phyloP scores from a whole-genome alignment of 2,888 invertebrate genomes.

The Eupithecia abbreviata region DNA sequence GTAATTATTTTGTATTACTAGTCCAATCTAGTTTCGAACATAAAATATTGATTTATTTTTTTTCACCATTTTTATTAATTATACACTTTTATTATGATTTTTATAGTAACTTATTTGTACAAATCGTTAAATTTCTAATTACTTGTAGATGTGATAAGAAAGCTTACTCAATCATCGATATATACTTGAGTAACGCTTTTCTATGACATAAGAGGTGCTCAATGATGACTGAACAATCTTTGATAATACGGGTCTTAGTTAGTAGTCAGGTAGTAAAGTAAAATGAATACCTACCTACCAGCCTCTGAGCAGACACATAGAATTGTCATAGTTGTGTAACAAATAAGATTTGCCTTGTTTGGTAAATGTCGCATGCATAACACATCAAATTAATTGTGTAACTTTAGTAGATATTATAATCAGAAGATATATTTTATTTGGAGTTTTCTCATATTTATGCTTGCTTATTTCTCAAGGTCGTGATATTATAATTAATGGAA shows the following conservation, averaged over 20 bases:
- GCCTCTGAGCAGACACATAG: not conserved
- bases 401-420: slow-evolving; percentile 1
- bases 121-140: not conserved
- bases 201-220: no score
- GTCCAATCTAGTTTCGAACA: not conserved
- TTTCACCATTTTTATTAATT: not conserved
- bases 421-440: not conserved
- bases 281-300: not conserved
- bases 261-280: not conserved
- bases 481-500: not conserved
- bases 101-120: not conserved
- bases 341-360: not conserved
- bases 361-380: slow-evolving; percentile 1
- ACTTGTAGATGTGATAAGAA: no score
- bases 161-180: no score
- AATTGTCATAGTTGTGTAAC: not conserved
- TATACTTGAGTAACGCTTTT: no score
- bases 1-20: no score
- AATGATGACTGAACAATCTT: no score
- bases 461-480: slow-evolving; percentile 22
- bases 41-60: no score
- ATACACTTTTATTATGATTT: not conserved
- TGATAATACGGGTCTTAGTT: no score
- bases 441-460: not conserved
- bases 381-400: slow-evolving; percentile 1